Conservation (phyloP, 2,797 vertebrate species). For the Rhinoraja longicauda region DNA sequence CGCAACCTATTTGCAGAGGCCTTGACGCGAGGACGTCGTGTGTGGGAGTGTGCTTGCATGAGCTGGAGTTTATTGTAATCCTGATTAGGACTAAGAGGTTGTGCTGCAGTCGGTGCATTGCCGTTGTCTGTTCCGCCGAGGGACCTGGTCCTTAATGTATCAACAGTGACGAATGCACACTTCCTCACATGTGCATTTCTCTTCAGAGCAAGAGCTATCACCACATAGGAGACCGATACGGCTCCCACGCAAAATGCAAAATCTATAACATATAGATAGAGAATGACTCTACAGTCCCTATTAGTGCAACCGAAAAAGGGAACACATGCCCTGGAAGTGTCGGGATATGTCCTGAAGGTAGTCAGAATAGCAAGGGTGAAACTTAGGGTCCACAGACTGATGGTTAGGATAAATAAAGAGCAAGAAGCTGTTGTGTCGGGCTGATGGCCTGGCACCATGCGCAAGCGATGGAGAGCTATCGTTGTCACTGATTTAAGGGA, state of each 20-base stretch:
- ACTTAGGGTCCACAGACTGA: conserved; percentile 87
- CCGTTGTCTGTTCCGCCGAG: conserved; percentile 64
- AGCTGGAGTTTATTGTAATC: conserved; percentile 77
- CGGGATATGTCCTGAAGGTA: conserved; percentile 68
- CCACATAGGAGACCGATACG: conserved; percentile 80
- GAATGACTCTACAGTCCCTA: conserved; percentile 64
- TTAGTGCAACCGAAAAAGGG: conserved; percentile 75
- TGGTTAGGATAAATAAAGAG: conserved; percentile 77
- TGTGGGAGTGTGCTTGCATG: conserved; percentile 62
- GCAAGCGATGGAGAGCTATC: conserved; percentile 86
- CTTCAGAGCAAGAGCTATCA: conserved; percentile 81
- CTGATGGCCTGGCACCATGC: conserved; percentile 89
- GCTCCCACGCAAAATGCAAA: conserved; percentile 85
- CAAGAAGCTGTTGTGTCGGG: conserved; percentile 75
- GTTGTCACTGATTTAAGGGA: conserved; percentile 90
- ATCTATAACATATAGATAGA: conserved; percentile 82
- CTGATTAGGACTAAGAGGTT: conserved; percentile 80
- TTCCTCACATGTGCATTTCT: conserved; percentile 79
- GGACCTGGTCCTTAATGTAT: conserved; percentile 65
- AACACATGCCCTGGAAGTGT: conserved; percentile 75
- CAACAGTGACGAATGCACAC: conserved; percentile 66
- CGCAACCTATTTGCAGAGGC: conserved; percentile 67
- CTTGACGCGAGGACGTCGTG: conserved; percentile 53
- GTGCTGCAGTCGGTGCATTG: conserved; percentile 59
- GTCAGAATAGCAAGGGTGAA: conserved; percentile 84